These are phyloP conservation scores for Diachrysia chrysitis DNA, from an alignment of 2,888 invertebrate genomes.

Conservation along the genomic window DNA sequence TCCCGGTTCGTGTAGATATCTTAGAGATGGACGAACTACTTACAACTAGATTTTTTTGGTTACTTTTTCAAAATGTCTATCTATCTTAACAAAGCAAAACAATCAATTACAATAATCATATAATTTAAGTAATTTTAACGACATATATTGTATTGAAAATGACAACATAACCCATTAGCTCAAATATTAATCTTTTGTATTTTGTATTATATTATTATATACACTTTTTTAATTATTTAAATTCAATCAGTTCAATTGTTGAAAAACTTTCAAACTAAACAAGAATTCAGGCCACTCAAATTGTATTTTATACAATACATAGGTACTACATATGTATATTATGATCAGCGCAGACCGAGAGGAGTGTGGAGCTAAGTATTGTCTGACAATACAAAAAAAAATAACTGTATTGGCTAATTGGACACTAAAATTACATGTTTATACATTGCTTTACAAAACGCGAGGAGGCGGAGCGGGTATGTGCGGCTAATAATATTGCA, in stretches of 20 bases:
- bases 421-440: not conserved
- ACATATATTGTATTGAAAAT: not conserved
- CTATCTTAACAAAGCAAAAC: conserved; percentile 9
- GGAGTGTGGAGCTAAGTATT: not conserved
- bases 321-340: not conserved
- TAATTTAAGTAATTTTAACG: conserved; percentile 7
- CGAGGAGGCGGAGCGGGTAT: conserved; percentile 1
- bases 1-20: not conserved
- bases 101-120: not conserved
- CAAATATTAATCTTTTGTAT: conserved; percentile 8
- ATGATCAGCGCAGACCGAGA: conserved; percentile 1
- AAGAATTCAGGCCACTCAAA: not conserved
- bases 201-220: too few relatives aligned
- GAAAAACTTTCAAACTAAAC: not conserved
- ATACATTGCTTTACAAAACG: not conserved
- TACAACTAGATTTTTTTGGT: conserved; percentile 48
- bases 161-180: conserved; percentile 9
- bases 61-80: conserved; percentile 27
- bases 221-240: conserved; percentile 9
- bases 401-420: not conserved
- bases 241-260: conserved; percentile 11
- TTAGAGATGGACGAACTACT: conserved; percentile 20
- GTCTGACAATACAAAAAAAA: not conserved
- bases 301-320: conserved; percentile 2
- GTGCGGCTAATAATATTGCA: not conserved